Conservation (phyloP, 2,797 vertebrate genomes). For the Tapirus indicus region DNA sequence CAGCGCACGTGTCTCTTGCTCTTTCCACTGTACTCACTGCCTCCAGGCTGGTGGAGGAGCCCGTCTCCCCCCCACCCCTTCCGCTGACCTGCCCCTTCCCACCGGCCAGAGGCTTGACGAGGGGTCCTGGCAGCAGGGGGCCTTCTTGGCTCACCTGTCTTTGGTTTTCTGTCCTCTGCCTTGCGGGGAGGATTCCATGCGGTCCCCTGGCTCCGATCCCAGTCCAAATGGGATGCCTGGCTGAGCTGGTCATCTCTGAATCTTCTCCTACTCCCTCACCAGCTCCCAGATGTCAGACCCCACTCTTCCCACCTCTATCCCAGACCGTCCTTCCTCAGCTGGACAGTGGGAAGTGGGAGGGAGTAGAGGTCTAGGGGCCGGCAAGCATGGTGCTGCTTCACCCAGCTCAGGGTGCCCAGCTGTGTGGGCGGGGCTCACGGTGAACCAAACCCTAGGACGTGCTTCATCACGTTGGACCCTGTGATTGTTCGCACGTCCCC, state of each 20-base stretch:
- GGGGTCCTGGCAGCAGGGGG: too few relatives aligned
- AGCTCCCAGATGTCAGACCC: background rate
- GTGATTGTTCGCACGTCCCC: too few relatives aligned
- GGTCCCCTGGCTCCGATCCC: background rate
- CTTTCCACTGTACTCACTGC: accelerated
- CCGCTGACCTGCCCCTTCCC: background rate
- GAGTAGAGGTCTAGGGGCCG: background rate
- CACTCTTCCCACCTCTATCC: background rate
- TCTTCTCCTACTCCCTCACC: background rate
- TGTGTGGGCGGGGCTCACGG: background rate
- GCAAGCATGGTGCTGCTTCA: accelerated
- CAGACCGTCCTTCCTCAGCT: background rate
- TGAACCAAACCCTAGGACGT: background rate
- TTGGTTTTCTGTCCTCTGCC: background rate
- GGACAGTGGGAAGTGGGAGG: background rate
- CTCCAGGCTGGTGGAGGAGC: accelerated
- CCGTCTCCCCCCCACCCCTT: background rate
- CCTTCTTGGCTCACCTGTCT: accelerated
- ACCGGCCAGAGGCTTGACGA: accelerated
- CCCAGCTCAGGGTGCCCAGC: background rate
- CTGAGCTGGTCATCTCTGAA: background rate
- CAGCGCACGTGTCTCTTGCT: too few relatives aligned
- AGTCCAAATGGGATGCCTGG: background rate
- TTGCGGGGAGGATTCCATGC: background rate
- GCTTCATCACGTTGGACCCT: background rate